Base-by-base conservation (phyloP, 23 tunicate genomes). In the Halocynthia roretzi region DNA sequence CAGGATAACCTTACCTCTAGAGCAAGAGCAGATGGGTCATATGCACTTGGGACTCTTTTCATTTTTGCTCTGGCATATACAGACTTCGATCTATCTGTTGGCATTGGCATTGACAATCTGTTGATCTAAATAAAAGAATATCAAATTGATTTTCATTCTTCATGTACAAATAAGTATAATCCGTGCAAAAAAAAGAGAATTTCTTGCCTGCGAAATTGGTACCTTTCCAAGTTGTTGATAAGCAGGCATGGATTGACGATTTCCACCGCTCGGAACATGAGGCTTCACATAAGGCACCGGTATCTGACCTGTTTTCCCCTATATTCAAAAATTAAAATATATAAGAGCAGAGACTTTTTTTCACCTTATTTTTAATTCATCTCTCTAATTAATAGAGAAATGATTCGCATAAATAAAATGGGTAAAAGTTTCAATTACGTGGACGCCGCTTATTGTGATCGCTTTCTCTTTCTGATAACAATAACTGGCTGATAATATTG, bases 11-110 rank as follows among this genome's bases (percentile, higher is more conserved):
- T 61, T 70, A 88, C 99, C 82, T 88, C 93, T 7, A 94, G 52
- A 18, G 91, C 75, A 6, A 94, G 82, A 52, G 99, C 90, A 63
- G 86, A 77, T 9, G 99, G 95, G 76, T 94, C 99, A 61, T 94
- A 94, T n/a, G 99, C 99, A 84, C 85, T 94, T 7, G 93, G 93
- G 19, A 94, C 96, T 81, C 99, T 70, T 56, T 80, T 71, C 22
- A 92, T 94, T 17, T 90, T 85, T 8, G 93, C 99, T 85, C 86
- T 80, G n/a, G 99, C 99, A 77, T 64, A 81, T 7, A 78, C 91
- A 49, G 91, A 82, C 10, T 81, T 83, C 10, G 64, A 76, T 64
- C 67, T 76, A 62, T 76, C 70, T 0, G 44, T 31, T 31, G 44
- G 44, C 44, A 31, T 31, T 49, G 98, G 98, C 98, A 87, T 87